Percentiles rank a stretch among this genome's conserved stretches.
Conservation (phyloP, 2,797 vertebrate genomes). For the Tragelaphus eurycerus region DNA sequence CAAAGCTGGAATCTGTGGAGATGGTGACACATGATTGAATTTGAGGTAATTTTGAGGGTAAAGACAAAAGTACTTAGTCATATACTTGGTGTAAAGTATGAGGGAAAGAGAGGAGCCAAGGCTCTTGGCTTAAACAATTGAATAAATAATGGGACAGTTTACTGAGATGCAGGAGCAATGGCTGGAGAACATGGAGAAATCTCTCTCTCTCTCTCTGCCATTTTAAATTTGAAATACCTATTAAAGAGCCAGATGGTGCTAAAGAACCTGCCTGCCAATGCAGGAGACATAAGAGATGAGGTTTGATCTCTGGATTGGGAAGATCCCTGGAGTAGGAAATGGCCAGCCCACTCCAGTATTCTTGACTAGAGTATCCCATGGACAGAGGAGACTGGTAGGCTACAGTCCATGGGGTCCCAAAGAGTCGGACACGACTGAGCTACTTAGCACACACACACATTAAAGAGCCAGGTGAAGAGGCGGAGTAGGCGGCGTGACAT, state of each 20-base stretch:
- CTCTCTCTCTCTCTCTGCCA: not conserved
- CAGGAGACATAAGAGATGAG: not conserved
- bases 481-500: not conserved
- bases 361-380: not conserved
- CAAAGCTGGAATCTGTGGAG: not conserved
- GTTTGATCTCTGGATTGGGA: not conserved
- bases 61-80: not conserved
- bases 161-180: not conserved
- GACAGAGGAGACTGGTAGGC: not conserved
- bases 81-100: not conserved
- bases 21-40: not conserved
- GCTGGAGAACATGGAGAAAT: not conserved
- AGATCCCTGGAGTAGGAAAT: not conserved
- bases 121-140: not conserved
- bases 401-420: not conserved
- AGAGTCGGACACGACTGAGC: not conserved
- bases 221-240: not conserved
- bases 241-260: not conserved
- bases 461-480: not conserved
- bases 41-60: not conserved
- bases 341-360: not conserved
- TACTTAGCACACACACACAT: not conserved
- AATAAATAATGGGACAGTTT: not conserved
- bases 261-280: not conserved
- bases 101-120: not conserved